A percentile compares a stretch with the other conserved stretches of the same genome.
phyloP scores from a whole-genome alignment of 2,888 invertebrate species.

The Linnaemya tessellans region DNA sequence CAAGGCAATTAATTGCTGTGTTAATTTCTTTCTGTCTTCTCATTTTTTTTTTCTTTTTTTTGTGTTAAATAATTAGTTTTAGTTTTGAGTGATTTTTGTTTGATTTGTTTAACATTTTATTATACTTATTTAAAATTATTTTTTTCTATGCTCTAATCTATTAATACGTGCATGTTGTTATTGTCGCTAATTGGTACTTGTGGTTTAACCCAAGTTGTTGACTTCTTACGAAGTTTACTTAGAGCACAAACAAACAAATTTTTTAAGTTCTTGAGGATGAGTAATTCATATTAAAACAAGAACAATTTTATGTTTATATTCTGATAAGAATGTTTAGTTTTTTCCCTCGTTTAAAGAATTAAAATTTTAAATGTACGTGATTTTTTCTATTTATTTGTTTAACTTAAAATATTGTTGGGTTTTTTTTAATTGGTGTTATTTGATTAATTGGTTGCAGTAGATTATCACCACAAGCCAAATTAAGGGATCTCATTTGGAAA shows the following conservation, averaged over 20 bases:
- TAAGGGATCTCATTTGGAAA: too few species aligned
- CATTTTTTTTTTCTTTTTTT: too few species aligned
- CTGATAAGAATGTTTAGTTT: not conserved
- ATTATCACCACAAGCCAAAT: too few species aligned
- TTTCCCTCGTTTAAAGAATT: not conserved
- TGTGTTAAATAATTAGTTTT: not conserved
- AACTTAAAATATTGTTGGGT: too few species aligned
- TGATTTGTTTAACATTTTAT: not conserved
- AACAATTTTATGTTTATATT: not conserved
- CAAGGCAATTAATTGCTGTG: too few species aligned
- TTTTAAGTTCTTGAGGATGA: not conserved
- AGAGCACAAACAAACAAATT: not conserved
- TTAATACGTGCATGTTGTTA: not conserved
- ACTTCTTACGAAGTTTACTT: conserved; percentile 8
- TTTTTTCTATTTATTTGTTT: not conserved
- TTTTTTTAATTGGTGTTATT: too few species aligned
- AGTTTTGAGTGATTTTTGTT: not conserved
- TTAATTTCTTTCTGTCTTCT: not conserved
- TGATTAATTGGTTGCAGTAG: too few species aligned
- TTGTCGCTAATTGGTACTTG: conserved; percentile 29
- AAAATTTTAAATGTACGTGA: not conserved
- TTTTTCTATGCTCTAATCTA: not conserved
- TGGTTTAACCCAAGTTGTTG: conserved; percentile 27
- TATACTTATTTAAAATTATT: not conserved
- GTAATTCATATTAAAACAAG: conserved; percentile 10